phyloP scores from a whole-genome alignment of 1,140 invertebrate species.

The Andricus grossulariae region DNA sequence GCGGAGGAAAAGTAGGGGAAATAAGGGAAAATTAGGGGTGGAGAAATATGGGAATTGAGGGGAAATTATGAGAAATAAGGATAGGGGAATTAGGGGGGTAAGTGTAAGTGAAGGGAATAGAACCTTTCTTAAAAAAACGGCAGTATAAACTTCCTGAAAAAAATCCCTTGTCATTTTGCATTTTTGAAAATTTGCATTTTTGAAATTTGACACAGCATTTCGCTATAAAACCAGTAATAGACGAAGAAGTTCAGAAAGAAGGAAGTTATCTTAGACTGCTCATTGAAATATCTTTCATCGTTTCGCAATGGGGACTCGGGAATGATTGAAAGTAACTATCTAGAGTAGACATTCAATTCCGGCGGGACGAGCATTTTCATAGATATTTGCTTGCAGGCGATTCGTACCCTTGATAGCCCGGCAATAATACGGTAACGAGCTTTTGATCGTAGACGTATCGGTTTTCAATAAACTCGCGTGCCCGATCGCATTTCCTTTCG shows the following conservation, averaged over 20 bases:
- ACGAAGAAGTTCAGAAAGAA: not conserved
- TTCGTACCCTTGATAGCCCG: conserved; percentile 4
- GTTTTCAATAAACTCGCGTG: conserved; percentile 45
- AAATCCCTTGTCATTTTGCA: too few relatives aligned
- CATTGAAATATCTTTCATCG: conserved; percentile 3
- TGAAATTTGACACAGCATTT: too few relatives aligned
- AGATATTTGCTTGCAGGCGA: conserved; percentile 21
- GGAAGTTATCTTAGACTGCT: not conserved
- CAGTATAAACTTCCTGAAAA: too few relatives aligned
- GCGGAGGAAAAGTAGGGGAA: too few relatives aligned
- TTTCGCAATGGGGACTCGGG: not conserved
- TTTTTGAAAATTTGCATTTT: too few relatives aligned
- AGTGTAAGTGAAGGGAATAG: too few relatives aligned
- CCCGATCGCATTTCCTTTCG: conserved; percentile 40
- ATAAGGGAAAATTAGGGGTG: too few relatives aligned
- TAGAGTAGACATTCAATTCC: not conserved
- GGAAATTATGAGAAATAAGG: too few relatives aligned
- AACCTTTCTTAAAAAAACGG: too few relatives aligned
- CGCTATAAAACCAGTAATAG: too few relatives aligned
- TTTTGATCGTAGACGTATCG: conserved; percentile 45
- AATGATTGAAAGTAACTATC: conserved; percentile 12
- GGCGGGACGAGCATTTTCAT: conserved; percentile 9
- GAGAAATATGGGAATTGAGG: too few relatives aligned
- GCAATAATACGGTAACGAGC: conserved; percentile 44
- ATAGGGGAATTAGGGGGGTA: too few relatives aligned